Evolutionary conservation across 2,888 invertebrate species (phyloP).

Genomic region (Gisinianus flammeolus): DNA sequence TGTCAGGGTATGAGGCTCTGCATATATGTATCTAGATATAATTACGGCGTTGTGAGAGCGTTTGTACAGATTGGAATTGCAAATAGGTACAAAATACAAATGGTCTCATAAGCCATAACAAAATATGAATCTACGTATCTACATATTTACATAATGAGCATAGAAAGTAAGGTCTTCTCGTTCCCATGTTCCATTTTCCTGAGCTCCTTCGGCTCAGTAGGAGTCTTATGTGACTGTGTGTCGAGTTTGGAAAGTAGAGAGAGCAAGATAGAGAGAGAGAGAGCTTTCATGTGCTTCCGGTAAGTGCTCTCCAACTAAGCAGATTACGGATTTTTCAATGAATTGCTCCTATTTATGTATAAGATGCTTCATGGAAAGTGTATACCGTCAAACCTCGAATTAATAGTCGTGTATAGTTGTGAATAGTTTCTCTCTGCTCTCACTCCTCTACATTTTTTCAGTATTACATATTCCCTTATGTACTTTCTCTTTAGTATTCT

Average conservation of each 20-base stretch:
- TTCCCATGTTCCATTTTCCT: too few relatives aligned
- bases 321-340: background rate
- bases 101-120: too few relatives aligned
- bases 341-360: background rate
- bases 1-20: too few relatives aligned
- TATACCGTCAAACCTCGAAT: background rate
- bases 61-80: too few relatives aligned
- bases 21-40: too few relatives aligned
- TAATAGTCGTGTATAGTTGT: background rate
- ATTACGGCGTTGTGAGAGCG: too few relatives aligned
- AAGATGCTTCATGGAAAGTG: background rate
- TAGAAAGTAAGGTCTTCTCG: too few relatives aligned
- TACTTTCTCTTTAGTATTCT: background rate
- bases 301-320: background rate
- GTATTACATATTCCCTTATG: background rate
- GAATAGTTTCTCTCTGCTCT: background rate
- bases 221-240: too few relatives aligned
- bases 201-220: too few relatives aligned
- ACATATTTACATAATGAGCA: too few relatives aligned
- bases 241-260: background rate
- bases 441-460: background rate
- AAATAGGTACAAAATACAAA: too few relatives aligned
- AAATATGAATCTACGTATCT: too few relatives aligned
- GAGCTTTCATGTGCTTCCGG: background rate
- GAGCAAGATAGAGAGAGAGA: background rate